phyloP scores from a whole-genome alignment of 2,113 vertebrate genomes.

The Cavia porcellus region DNA sequence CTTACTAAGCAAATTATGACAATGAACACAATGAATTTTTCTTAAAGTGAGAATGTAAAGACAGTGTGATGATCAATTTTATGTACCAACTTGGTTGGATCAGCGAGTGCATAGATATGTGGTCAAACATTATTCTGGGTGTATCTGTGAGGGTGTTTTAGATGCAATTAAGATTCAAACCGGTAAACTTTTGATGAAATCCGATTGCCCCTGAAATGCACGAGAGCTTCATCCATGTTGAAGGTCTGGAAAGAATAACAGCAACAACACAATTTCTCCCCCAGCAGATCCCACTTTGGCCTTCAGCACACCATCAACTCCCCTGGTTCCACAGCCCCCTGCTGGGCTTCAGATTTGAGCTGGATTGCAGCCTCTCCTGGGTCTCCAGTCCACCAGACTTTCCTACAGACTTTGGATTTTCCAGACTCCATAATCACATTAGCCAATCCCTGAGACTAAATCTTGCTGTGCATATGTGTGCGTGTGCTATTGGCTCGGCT shows the following conservation, averaged over 20 bases:
- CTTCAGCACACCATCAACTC: not conserved
- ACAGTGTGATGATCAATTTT: not conserved
- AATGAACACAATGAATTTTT: not conserved
- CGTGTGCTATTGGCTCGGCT: not conserved
- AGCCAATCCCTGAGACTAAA: not conserved
- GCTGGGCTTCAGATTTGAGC: not conserved
- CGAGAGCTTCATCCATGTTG: not conserved
- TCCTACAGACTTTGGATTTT: not conserved
- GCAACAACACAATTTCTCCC: not conserved
- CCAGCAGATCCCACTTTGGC: not conserved
- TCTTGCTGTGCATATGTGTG: not conserved
- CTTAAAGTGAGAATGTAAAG: not conserved
- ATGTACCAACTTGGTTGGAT: not conserved
- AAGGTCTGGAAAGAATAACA: not conserved
- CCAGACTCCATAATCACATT: not conserved
- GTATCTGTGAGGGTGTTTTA: not conserved
- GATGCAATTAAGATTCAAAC: constrained; percentile 1
- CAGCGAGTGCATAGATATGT: not conserved
- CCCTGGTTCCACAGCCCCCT: not conserved
- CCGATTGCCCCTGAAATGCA: not conserved
- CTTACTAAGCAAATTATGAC: not conserved
- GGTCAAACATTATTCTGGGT: not conserved
- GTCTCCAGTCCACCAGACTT: too few relatives aligned
- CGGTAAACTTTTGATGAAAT: not conserved
- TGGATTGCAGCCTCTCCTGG: too few relatives aligned